Conservation (phyloP, 2,797 vertebrate species). For the Lepilemur septentrionalis region DNA sequence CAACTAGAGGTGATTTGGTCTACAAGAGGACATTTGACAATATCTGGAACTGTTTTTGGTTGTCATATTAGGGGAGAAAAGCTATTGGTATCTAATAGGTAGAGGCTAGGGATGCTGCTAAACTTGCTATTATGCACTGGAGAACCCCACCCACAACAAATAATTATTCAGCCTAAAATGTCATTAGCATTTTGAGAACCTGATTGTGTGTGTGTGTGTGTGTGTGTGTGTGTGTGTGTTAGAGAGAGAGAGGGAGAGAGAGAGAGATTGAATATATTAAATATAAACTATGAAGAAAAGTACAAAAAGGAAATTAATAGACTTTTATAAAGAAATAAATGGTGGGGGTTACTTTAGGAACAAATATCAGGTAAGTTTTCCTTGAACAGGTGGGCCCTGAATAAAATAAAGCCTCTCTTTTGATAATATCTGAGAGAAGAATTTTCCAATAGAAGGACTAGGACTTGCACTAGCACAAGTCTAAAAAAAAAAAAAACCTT, state of each 20-base stretch:
- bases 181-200: neutral
- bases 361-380: neutral
- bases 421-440: neutral
- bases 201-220: neutral
- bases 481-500: neutral
- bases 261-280: neutral
- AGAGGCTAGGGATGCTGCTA: neutral
- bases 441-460: neutral
- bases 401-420: neutral
- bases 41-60: neutral
- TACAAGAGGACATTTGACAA: neutral
- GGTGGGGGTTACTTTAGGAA: neutral
- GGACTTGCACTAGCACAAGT: neutral
- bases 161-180: neutral
- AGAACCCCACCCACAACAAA: neutral
- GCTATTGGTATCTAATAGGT: neutral
- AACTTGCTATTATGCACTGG: neutral
- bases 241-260: too few species aligned
- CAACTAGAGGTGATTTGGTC: neutral
- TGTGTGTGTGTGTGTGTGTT: neutral
- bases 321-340: neutral
- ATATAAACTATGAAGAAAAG: neutral
- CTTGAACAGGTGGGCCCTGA: neutral
- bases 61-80: neutral
- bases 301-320: neutral